phyloP scores from a whole-genome alignment of 1,140 invertebrate genomes.

The fruit fly (Drosophila melanogaster) region Release_6_plus_ISO1_MT NT_033779.5:4263001-4263500 shows the following conservation, averaged over 20 bases:
- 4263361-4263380: not conserved
- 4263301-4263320: slow-evolving; percentile 22
- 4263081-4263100: slow-evolving; percentile 39
- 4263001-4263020: slow-evolving; percentile 4
- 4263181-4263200: slow-evolving; percentile 41
- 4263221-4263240: slow-evolving; percentile 44
- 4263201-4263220: slow-evolving; percentile 28
- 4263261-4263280: not conserved
- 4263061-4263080: slow-evolving; percentile 25
- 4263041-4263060: slow-evolving; percentile 39
- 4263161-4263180: slow-evolving; percentile 49
- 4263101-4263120: slow-evolving; percentile 39
- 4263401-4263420: not conserved
- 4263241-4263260: slow-evolving; percentile 49
- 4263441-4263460: not conserved
- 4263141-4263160: slow-evolving; percentile 41
- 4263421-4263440: not conserved
- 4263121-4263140: slow-evolving; percentile 6
- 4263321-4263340: slow-evolving; percentile 21
- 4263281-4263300: slow-evolving; percentile 6
- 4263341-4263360: not conserved
- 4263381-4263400: no score
- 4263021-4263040: slow-evolving; percentile 49
- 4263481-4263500: slow-evolving; percentile 32
- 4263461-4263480: slow-evolving; percentile 3